These are phyloP conservation scores for Sciurus vulgaris DNA, from an alignment of 2,797 vertebrate species.

Conservation along the genomic window DNA sequence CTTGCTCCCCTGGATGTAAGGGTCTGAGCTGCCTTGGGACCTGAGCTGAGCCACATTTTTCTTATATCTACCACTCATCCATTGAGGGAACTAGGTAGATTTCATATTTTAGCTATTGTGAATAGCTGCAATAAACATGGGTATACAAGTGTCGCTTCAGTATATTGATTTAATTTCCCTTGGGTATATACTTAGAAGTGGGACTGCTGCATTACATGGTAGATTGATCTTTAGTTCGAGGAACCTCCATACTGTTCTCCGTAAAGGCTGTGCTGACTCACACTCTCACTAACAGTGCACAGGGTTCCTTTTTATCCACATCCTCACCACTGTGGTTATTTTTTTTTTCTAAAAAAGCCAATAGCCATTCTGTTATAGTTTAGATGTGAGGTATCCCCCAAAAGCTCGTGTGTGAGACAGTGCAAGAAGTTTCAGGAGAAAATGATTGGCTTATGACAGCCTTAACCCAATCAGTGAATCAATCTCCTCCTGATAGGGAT, in stretches of 20 bases:
- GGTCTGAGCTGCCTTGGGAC: no score
- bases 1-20: no score
- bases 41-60: no score
- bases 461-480: no score
- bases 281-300: neutral
- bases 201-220: neutral
- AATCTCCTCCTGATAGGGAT: no score
- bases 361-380: neutral
- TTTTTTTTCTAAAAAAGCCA: neutral
- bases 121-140: neutral
- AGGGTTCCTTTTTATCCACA: no score
- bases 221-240: neutral
- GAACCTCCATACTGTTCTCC: neutral
- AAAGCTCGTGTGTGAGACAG: no score
- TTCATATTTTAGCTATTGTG: neutral
- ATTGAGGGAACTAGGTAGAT: no score
- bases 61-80: no score
- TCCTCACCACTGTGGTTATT: neutral
- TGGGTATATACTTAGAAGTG: neutral
- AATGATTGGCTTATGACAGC: no score
- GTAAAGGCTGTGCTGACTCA: neutral
- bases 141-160: neutral
- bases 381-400: no score
- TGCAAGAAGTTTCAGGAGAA: no score
- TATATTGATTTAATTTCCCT: neutral